Percentiles rank a stretch among this genome's conserved stretches.
phyloP scores from a whole-genome alignment of 2,797 vertebrate genomes.

The Lutjanus campechanus region DNA sequence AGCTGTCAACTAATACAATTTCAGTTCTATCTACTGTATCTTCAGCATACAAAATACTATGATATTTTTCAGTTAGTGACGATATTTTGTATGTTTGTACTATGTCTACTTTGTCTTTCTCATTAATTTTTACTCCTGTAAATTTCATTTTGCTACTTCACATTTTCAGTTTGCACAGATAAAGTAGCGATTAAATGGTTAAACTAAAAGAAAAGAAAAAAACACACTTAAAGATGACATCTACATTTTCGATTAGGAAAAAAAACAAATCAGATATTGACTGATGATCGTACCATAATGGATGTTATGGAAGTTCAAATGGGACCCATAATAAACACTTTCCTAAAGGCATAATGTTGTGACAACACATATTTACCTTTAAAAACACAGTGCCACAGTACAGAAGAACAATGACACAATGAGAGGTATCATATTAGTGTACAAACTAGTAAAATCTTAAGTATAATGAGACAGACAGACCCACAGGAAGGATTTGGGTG shows the following conservation, averaged over 20 bases:
- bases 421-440: slow-evolving; percentile 36
- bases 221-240: slow-evolving; percentile 41
- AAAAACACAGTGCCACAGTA: slow-evolving; percentile 54
- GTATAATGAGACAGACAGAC: slow-evolving; percentile 39
- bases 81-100: too few relatives aligned
- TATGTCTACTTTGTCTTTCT: neutral
- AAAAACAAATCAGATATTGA: slow-evolving; percentile 35
- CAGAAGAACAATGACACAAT: slow-evolving; percentile 49
- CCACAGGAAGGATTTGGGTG: slow-evolving; percentile 40
- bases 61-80: too few relatives aligned
- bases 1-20: neutral
- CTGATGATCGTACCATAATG: slow-evolving; percentile 46
- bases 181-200: slow-evolving; percentile 19
- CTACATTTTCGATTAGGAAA: slow-evolving; percentile 27
- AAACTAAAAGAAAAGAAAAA: slow-evolving; percentile 47
- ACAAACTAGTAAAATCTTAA: slow-evolving; percentile 14
- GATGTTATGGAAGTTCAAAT: slow-evolving; percentile 59
- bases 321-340: slow-evolving; percentile 57
- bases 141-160: neutral
- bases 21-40: neutral
- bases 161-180: neutral
- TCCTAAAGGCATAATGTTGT: slow-evolving; percentile 51
- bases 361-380: slow-evolving; percentile 51
- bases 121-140: neutral
- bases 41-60: neutral